Conservation (phyloP, 2,113 vertebrate species). For the Corythaixoides concolor region DNA sequence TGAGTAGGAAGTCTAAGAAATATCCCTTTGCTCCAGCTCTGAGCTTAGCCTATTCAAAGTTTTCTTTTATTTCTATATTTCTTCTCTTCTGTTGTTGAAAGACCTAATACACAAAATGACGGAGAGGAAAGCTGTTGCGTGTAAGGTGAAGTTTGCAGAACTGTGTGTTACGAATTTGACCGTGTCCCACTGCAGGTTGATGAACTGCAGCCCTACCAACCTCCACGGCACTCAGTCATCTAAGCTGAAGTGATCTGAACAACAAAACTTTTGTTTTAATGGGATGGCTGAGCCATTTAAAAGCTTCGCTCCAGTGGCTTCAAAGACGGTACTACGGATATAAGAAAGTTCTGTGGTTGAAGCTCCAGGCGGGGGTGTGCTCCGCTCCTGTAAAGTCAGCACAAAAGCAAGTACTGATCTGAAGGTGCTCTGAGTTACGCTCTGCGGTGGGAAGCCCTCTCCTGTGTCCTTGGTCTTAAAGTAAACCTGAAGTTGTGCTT, state of each 20-base stretch:
- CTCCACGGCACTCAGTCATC: background rate
- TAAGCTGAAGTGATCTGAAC: background rate
- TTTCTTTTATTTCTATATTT: background rate
- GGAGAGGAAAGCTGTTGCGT: background rate
- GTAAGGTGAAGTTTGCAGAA: background rate
- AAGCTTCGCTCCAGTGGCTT: background rate
- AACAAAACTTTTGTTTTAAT: background rate
- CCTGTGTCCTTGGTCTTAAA: background rate
- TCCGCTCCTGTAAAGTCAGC: background rate
- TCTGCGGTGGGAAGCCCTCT: background rate
- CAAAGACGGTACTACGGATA: background rate
- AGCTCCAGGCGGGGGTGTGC: background rate
- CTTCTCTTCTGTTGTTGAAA: background rate
- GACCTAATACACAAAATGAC: rapidly evolving
- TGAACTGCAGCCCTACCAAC: background rate
- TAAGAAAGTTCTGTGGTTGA: background rate
- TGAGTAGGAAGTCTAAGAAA: background rate
- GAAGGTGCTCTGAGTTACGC: background rate
- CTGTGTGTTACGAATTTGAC: no score
- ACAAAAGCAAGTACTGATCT: background rate
- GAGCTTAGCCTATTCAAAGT: background rate
- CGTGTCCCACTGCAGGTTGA: rapidly evolving
- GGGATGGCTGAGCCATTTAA: background rate
- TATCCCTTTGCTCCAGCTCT: background rate
- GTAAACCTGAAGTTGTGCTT: background rate